Base-by-base conservation (phyloP, 30 jellyfish, hydroid and myxozoan species). In the Catostylus mosaicus region DNA sequence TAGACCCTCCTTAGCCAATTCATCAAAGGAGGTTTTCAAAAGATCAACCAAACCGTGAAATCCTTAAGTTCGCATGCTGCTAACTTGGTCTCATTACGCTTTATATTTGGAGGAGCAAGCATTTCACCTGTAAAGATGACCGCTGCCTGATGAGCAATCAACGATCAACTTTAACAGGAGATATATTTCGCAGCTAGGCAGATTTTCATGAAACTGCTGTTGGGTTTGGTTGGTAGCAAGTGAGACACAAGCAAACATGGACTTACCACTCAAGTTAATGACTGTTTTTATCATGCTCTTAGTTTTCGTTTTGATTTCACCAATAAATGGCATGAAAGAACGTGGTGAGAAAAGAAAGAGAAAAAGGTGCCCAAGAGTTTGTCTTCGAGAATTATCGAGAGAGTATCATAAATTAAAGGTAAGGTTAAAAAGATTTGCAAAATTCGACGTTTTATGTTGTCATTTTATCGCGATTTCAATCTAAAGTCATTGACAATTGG, bases 361-460 rank as follows among this genome's bases (percentile, higher is more conserved):
- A 71, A 71, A 34, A 38, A 30, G 66, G 34, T 83, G 94, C 72
- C 85, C 94, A 1, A 35, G 88, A 57, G 76, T 72, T 22, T 83
- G 94, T 72, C 73, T 83, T 22, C 50, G 78, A 35, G 94, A 83
- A 71, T 6, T 71, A 26, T 20, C 80, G 0, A 61, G 48, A 33
- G 73, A 83, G 47, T 22, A 31, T 36, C 32, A 38, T 40, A 30
- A 45, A 46, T 37, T 83, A 35, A 83, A 74, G 94, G 94, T 83
- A 16, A 32, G 82, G 2, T 43, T 33, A 18, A n/a, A n/a, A n/a
- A n/a, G n/a, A n/a, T n/a, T n/a, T n/a, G n/a, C n/a, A n/a, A n/a
- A n/a, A n/a, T n/a, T n/a, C n/a, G n/a, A n/a, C n/a, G n/a, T n/a
- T n/a, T n/a, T n/a, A n/a, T n/a, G n/a, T n/a, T n/a, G n/a, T n/a